Evolutionary conservation across 2,888 invertebrate genomes (phyloP).

Genomic region (Lasiommata megera): DNA sequence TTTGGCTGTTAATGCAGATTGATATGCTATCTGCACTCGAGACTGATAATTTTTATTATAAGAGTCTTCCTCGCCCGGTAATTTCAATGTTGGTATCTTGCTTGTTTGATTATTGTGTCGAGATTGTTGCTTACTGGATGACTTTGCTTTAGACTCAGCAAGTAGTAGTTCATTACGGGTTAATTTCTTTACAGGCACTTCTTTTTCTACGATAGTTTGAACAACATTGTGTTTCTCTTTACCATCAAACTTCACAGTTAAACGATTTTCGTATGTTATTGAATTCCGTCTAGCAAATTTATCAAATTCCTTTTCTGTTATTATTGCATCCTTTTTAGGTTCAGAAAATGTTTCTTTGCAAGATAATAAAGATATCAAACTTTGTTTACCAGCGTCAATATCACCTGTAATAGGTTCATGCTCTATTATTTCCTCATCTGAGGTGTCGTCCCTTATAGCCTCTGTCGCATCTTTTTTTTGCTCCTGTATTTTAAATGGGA

Average conservation of each 20-base stretch:
- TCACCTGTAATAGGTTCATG: slow-evolving; percentile 49
- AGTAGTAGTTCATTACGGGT: slow-evolving; percentile 50
- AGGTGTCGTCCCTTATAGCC: slow-evolving; percentile 35
- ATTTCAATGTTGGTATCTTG: slow-evolving; percentile 44
- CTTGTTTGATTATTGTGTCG: slow-evolving; percentile 41
- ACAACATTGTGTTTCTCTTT: slow-evolving; percentile 59
- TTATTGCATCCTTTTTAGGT: slow-evolving; percentile 56
- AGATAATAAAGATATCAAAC: slow-evolving; percentile 28
- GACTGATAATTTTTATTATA: slow-evolving; percentile 61
- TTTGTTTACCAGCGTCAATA: slow-evolving; percentile 34
- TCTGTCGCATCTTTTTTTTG: slow-evolving; percentile 38
- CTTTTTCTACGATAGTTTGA: slow-evolving; percentile 59
- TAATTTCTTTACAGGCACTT: slow-evolving; percentile 46
- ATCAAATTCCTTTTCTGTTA: slow-evolving; percentile 75
- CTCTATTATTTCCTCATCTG: slow-evolving; percentile 47
- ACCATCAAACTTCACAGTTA: slow-evolving; percentile 61
- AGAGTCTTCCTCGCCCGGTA: slow-evolving; percentile 44
- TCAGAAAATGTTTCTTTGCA: slow-evolving; percentile 49
- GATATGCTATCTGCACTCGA: slow-evolving; percentile 68
- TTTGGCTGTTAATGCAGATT: slow-evolving; percentile 65
- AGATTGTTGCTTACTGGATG: slow-evolving; percentile 46
- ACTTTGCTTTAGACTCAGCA: slow-evolving; percentile 50
- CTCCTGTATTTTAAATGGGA: slow-evolving; percentile 47
- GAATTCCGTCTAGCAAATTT: slow-evolving; percentile 73
- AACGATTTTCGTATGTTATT: slow-evolving; percentile 62